Percentiles rank a stretch among this genome's conserved stretches.
These are phyloP conservation scores for Tinamus major DNA, from an alignment of 2,797 vertebrate genomes.

Conservation along the genomic window DNA sequence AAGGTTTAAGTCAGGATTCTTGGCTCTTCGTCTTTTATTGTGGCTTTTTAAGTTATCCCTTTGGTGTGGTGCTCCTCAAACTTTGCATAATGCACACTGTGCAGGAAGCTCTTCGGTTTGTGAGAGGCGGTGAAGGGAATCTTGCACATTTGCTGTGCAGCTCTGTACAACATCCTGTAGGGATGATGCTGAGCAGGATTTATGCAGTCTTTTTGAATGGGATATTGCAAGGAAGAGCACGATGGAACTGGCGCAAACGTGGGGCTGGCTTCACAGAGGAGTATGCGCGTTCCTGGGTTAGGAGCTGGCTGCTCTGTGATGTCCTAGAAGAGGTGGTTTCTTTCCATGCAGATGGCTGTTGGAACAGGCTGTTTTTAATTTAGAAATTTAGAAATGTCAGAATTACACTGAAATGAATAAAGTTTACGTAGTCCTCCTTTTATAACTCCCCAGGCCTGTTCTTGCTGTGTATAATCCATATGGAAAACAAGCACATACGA, in stretches of 20 bases:
- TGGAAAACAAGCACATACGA: not conserved
- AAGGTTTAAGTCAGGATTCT: not conserved
- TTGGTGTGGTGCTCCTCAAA: not conserved
- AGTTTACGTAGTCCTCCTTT: constrained; percentile 39
- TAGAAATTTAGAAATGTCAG: constrained; percentile 37
- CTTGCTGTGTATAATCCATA: constrained; percentile 36
- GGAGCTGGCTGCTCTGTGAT: not conserved
- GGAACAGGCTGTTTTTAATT: constrained; percentile 11
- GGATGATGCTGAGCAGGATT: not conserved
- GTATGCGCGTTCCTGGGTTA: not conserved
- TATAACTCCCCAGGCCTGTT: constrained; percentile 35
- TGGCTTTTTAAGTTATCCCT: not conserved
- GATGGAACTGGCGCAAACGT: not conserved
- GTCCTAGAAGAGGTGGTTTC: not conserved
- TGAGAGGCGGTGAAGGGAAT: not conserved
- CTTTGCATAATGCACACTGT: not conserved
- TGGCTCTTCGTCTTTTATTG: not conserved
- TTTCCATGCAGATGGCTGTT: not conserved
- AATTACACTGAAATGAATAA: constrained; percentile 44
- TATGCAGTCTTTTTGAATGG: not conserved
- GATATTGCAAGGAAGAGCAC: not conserved
- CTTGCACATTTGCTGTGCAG: not conserved
- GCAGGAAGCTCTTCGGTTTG: not conserved
- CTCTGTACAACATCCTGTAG: not conserved
- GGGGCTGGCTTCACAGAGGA: not conserved